These are phyloP conservation scores for Neofelis nebulosa DNA, from an alignment of 2,113 vertebrate genomes.

Conservation along the genomic window DNA sequence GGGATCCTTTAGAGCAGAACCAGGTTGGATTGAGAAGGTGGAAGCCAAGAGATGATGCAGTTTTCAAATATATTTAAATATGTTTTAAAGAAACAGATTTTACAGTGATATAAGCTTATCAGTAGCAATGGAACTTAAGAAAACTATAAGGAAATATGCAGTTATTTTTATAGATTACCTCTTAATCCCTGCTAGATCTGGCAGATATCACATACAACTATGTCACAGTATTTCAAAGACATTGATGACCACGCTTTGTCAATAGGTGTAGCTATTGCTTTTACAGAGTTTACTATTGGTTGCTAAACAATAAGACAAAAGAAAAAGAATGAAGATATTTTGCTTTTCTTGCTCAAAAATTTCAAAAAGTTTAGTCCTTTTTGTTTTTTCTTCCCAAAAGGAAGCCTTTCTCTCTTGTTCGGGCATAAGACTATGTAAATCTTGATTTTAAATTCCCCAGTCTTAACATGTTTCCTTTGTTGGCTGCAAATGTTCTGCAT, in stretches of 20 bases:
- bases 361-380: not conserved
- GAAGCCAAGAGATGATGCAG: not conserved
- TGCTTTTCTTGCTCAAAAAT: not conserved
- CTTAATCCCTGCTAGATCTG: not conserved
- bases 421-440: not conserved
- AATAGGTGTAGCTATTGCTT: not conserved
- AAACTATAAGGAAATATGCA: not conserved
- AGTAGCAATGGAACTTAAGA: not conserved
- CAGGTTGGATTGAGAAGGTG: not conserved
- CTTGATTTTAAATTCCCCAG: not conserved
- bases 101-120: not conserved
- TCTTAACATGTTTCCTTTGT: not conserved
- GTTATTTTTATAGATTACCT: not conserved
- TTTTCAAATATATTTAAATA: conserved; percentile 40
- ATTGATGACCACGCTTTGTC: not conserved
- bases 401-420: not conserved
- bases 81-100: not conserved
- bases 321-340: not conserved
- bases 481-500: not conserved
- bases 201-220: not conserved
- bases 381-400: not conserved
- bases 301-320: not conserved
- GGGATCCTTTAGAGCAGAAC: not conserved
- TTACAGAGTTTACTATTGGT: not conserved
- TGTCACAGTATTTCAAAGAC: not conserved